Base-by-base conservation (phyloP, 2,797 vertebrate species). In the Megalops cyprinoides region DNA sequence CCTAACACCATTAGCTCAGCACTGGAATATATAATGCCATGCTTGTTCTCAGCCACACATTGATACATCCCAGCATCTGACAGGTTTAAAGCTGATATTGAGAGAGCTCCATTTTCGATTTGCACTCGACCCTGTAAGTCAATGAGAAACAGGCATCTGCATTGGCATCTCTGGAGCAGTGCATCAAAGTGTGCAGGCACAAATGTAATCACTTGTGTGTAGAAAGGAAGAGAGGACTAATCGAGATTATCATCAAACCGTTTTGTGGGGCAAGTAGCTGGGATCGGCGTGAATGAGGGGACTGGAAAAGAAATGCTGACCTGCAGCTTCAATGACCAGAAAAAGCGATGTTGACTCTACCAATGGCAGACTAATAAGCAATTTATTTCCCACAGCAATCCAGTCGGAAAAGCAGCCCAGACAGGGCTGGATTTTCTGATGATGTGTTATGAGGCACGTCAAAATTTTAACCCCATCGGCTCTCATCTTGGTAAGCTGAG, bases 31-130 rank as follows among this genome's bases (percentile, higher is more conserved):
- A 98, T 94, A 82, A 95, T 92, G 53, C 97, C 97, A 6, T 99
- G 97, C 92, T 99, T 99, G 94, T 99, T 99, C 94, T 99, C 97
- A 56, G 97, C 97, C 90, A 97, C 92, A 92, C 98, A 99, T 39
- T 99, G 97, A 93, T 98, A 99, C 95, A 97, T 97, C 88, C 97
- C 98, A 37, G 96, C 96, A 89, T 99, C 97, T 82, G 96, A 96
- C 93, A 96, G 93, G 89, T 95, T 97, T 90, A 99, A 92, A 78
- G 93, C 93, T 53, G 94, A 89, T 90, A 99, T 95, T 73, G 95
- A 97, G 85, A 99, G 95, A 82, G 95, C 96, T 75, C 97, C 98
- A 1, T 97, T 97, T 94, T 99, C 97, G 87, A 97, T 95, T 92
- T 97, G 96, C 90, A 96, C 91, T 88, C 95, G 95, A 86, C 94